Evolutionary conservation across 2,888 invertebrate species (phyloP).

Genomic region (Prenolepis imparis): DNA sequence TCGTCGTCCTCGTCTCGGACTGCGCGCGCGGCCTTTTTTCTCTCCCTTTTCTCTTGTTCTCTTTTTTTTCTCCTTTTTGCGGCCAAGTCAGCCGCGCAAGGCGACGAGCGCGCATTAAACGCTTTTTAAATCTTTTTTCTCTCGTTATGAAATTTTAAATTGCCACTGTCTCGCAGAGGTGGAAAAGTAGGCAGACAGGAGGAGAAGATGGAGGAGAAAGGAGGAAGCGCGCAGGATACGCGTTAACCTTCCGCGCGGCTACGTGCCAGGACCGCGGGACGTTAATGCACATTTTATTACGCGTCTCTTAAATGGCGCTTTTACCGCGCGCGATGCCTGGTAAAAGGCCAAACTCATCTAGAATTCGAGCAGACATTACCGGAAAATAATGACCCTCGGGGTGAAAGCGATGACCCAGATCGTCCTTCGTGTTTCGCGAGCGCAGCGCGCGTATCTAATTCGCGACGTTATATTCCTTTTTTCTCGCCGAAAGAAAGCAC

Average conservation of each 20-base stretch:
- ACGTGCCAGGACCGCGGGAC: constrained; percentile 44
- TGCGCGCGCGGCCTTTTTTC: not conserved
- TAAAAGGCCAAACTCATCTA: constrained; percentile 51
- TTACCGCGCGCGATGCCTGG: constrained; percentile 36
- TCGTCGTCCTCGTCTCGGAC: constrained; percentile 12
- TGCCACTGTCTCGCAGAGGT: constrained; percentile 51
- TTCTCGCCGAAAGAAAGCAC: not conserved
- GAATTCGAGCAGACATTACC: constrained; percentile 55
- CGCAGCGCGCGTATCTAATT: constrained; percentile 36
- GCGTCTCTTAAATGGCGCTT: constrained; percentile 47
- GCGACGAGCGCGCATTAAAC: constrained; percentile 37
- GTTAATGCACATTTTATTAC: constrained; percentile 57
- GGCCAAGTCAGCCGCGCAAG: constrained; percentile 46
- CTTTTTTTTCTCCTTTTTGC: not conserved
- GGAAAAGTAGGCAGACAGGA: constrained; percentile 14
- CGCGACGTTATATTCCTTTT: not conserved
- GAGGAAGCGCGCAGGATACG: constrained; percentile 36
- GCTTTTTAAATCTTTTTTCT: constrained; percentile 50
- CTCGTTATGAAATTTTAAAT: constrained; percentile 56
- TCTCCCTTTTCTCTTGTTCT: too few species aligned
- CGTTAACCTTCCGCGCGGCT: constrained; percentile 46
- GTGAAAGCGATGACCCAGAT: constrained; percentile 52
- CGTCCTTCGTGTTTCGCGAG: constrained; percentile 4
- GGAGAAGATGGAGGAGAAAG: not conserved
- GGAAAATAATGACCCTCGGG: constrained; percentile 49